A percentile compares a stretch with the other conserved stretches of the same genome.
Evolutionary conservation across 2,797 vertebrate species (phyloP).

Genomic region (Acipenser ruthenus): DNA sequence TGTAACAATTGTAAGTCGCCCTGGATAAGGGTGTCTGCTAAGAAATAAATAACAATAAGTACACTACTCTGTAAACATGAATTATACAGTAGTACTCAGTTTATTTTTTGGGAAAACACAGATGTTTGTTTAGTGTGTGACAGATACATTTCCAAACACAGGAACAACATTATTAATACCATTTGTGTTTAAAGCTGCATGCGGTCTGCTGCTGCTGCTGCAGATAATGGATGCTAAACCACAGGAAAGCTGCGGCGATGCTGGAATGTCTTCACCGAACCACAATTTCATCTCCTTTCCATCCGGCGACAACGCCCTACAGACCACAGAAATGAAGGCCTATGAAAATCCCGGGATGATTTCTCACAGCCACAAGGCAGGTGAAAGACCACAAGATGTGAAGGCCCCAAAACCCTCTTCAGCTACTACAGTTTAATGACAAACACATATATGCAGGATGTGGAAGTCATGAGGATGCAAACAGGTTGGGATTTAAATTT

Average conservation of each 20-base stretch:
- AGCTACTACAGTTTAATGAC: neutral
- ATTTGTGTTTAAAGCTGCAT: too few species aligned
- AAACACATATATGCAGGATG: neutral
- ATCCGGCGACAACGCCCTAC: slow-evolving; percentile 8
- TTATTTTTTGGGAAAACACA: too few species aligned
- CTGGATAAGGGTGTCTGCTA: too few species aligned
- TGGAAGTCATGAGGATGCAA: neutral
- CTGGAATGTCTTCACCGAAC: slow-evolving; percentile 11
- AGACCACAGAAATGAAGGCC: slow-evolving; percentile 17
- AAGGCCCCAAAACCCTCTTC: neutral
- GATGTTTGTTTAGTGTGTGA: too few species aligned
- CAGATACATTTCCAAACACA: too few species aligned
- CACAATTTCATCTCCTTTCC: slow-evolving; percentile 9
- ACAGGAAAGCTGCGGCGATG: neutral
- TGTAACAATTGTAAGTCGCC: too few species aligned
- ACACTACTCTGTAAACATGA: too few species aligned
- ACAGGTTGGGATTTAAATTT: too few species aligned
- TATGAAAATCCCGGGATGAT: neutral
- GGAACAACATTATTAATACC: too few species aligned
- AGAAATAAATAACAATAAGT: too few species aligned
- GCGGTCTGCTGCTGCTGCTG: neutral
- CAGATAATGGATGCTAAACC: neutral
- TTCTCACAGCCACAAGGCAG: slow-evolving; percentile 4
- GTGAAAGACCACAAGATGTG: slow-evolving; percentile 4
- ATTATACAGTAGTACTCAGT: too few species aligned